Evolutionary conservation across 2,888 invertebrate genomes (phyloP), one percentile per base, ranked within the genome.

Genomic region (Chouioia cunea): DNA sequence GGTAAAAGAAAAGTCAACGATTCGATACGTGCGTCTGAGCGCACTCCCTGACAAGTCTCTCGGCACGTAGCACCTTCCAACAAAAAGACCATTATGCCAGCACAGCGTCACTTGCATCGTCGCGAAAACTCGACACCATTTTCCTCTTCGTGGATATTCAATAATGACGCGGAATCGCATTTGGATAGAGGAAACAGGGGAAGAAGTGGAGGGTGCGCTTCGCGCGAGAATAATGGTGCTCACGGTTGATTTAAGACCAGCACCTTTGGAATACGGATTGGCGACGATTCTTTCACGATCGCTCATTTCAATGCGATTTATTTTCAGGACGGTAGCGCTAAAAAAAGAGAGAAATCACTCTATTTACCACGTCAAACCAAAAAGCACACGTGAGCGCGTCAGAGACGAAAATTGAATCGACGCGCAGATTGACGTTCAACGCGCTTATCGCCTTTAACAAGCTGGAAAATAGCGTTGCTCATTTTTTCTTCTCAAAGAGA

Each of bases 181-280:
- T 66, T 59, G 59, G 59, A 66, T 59, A 53, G 23, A 23, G 27
- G 6, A 50, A 58, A 20, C 18, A 27, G 43, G 43, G 57, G 56
- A 0, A 27, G 27, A 6, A 4, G 36, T 4, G 4, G 36, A 36
- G 36, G 20, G 20, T 22, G 23, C 27, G n/a, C 4, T 6, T 46
- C 60, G 4, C 36, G n/a, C 48, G 1, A 18, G 18, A 10, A 36
- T 36, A 36, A 36, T 36, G 36, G 36, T 36, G 36, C 36, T 36
- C 36, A 10, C 22, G 46, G 22, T 64, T 65, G 70, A 70, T 70
- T 70, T 65, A 65, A 53, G 64, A 47, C 46, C 44, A 16, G 15
- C 18, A 18, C 4, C 23, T 36, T 36, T 36, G 36, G 36, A 36
- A 16, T 52, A 27, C 22, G 46, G 16, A 36, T 22, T 60, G n/a